Evolutionary conservation across 2,888 invertebrate species (phyloP).

Genomic region (Polymixis lichenea): DNA sequence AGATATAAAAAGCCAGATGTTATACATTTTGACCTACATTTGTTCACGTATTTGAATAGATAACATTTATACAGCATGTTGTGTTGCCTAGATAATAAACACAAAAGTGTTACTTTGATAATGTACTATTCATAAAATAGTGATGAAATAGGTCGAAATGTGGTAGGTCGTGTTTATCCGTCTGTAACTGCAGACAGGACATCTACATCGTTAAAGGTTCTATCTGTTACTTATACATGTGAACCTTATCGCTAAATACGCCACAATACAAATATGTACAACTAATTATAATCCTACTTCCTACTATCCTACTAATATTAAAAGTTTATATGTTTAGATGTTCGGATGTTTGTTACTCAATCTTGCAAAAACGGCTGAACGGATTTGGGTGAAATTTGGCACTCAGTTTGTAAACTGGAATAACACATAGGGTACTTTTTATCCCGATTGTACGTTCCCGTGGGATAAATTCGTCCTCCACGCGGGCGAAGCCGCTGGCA

Average conservation of each 20-base stretch:
- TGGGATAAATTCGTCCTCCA: no score
- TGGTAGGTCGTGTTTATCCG: neutral
- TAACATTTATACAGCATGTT: conserved; percentile 29
- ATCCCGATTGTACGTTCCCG: no score
- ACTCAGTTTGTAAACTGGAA: no score
- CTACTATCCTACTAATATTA: no score
- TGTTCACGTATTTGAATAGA: conserved; percentile 37
- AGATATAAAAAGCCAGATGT: conserved; percentile 35
- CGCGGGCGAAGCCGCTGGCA: no score
- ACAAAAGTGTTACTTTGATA: conserved; percentile 29
- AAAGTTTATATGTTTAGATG: no score
- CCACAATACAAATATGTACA: no score
- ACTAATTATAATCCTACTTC: no score
- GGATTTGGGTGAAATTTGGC: no score
- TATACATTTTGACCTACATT: conserved; percentile 47
- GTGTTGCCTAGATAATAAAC: conserved; percentile 34
- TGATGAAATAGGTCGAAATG: conserved; percentile 10
- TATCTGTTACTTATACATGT: neutral
- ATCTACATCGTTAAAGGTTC: neutral
- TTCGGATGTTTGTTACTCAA: no score
- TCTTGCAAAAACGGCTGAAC: no score
- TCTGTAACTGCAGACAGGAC: neutral
- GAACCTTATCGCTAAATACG: neutral
- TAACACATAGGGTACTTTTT: no score
- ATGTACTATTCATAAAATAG: neutral